Base-by-base conservation (phyloP, 2,888 invertebrate genomes). In the Andricus curvator region DNA sequence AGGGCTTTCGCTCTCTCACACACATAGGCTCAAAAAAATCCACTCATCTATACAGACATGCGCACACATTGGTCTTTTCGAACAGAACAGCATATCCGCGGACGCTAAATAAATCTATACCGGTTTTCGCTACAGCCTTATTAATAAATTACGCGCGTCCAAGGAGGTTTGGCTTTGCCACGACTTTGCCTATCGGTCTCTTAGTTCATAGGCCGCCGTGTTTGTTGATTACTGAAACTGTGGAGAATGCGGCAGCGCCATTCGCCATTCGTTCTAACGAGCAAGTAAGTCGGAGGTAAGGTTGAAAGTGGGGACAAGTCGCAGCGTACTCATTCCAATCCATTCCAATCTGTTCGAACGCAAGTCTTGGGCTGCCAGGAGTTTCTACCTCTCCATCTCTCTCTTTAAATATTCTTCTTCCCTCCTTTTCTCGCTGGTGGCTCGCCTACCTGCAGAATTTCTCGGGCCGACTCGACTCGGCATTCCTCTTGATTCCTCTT, bases 61-160 rank as follows among this genome's bases (percentile, higher is more conserved):
- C 56, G 25, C 29, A 74, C n/a, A 51, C 70, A 51, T 74, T 70
- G 29, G 70, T 74, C 33, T 74, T 29, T 37, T 37, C 56, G 56
- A 56, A 56, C 20, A 56, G 56, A 56, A 56, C 20, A 74, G 51
- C 70, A 79, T 83, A 85, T 84, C 84, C 85, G 84, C 86, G 80
- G 79, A 84, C 84, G 86, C 84, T 87, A 85, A 85, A 87, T 87
- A 88, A 87, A 88, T 88, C 86, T 88, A 87, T 88, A 88, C 89
- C 87, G 88, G 86, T 88, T 88, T 88, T 86, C 86, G 86, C 86
- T 85, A 87, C 86, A 89, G 87, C 85, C 89, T 89, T 89, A 89
- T 89, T 87, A 88, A 89, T 89, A 89, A 89, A 90, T 90, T 88
- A 88, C 86, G 85, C 85, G 85, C 83, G 86, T 85, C 87, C 89